Conservation (phyloP, 2,797 vertebrate genomes). For the Austrolebias charrua region DNA sequence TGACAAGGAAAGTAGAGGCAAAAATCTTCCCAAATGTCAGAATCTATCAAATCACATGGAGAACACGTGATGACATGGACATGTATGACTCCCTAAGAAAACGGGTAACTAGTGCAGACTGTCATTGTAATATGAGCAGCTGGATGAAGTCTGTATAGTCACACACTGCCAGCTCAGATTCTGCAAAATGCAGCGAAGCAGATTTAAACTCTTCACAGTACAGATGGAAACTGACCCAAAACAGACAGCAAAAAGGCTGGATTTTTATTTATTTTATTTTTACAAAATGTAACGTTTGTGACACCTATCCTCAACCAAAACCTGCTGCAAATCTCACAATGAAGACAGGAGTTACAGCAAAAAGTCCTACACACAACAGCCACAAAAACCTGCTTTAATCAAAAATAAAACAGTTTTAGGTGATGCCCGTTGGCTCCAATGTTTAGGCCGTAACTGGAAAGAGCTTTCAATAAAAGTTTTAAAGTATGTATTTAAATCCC, state of each 20-base stretch:
- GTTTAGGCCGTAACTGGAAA: background rate
- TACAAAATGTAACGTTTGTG: background rate
- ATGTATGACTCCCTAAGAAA: background rate
- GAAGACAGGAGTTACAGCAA: background rate
- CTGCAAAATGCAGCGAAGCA: background rate
- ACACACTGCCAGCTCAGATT: constrained; percentile 8
- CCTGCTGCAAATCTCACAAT: background rate
- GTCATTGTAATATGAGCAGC: constrained; percentile 16
- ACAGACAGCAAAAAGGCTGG: background rate
- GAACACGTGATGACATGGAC: background rate
- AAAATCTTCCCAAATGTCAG: background rate
- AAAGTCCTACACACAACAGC: background rate
- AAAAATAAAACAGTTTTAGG: background rate
- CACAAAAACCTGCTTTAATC: background rate
- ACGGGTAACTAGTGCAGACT: constrained; percentile 2
- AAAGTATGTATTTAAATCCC: background rate
- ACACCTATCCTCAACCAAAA: background rate
- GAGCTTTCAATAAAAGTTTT: background rate
- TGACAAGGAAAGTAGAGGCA: background rate
- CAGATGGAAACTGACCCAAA: background rate
- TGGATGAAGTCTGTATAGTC: background rate
- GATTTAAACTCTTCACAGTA: background rate
- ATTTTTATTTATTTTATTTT: background rate
- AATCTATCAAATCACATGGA: background rate
- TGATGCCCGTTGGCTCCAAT: background rate